phyloP scores from a whole-genome alignment of 2,888 invertebrate species.

The Noctua janthina region DNA sequence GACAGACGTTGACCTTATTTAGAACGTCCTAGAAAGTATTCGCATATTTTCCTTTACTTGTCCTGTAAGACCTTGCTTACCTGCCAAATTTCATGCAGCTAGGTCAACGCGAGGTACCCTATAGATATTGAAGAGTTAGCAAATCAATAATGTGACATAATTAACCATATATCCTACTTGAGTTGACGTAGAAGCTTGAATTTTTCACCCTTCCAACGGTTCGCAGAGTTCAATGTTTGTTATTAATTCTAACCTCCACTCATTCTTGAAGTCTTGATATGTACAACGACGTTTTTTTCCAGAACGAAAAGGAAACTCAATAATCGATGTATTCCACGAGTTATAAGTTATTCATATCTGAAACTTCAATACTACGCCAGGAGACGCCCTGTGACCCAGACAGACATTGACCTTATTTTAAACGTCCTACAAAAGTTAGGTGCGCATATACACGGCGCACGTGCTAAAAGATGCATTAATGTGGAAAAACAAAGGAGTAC shows the following conservation, averaged over 20 bases:
- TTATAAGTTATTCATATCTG: not conserved
- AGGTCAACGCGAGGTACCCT: not conserved
- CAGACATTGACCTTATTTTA: conserved; percentile 34
- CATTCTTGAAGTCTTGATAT: not conserved
- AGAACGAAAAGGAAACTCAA: not conserved
- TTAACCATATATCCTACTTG: not conserved
- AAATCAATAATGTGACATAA: not conserved
- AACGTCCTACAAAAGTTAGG: conserved; percentile 36
- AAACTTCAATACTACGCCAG: not conserved
- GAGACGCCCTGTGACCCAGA: conserved; percentile 34
- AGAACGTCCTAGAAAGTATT: conserved; percentile 20
- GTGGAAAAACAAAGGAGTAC: conserved; percentile 47
- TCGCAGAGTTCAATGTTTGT: not conserved
- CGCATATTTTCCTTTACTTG: not conserved
- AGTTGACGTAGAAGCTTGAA: not conserved
- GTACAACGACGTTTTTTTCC: not conserved
- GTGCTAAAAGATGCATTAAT: conserved; percentile 56
- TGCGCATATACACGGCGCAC: conserved; percentile 48
- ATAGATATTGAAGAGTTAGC: not conserved
- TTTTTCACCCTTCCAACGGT: not conserved
- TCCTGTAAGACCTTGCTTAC: not conserved
- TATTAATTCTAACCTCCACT: not conserved
- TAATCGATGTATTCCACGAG: not conserved
- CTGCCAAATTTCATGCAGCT: not conserved
- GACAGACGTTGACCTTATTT: conserved; percentile 35